Evolutionary conservation across 2,113 vertebrate genomes (phyloP).

Genomic region (Corvus moneduloides): DNA sequence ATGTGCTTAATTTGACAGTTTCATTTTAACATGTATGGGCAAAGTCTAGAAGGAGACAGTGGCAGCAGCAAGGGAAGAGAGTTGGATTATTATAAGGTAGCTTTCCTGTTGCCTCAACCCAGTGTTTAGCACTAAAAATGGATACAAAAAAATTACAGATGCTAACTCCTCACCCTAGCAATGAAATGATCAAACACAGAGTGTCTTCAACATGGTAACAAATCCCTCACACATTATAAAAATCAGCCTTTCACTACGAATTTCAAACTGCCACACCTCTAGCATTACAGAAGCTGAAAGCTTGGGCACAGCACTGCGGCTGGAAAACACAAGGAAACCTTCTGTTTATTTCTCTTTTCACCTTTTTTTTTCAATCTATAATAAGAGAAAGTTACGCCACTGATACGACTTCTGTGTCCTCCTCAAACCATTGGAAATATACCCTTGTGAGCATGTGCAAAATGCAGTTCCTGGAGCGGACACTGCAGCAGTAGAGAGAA

Average conservation of each 20-base stretch:
- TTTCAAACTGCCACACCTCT: neutral
- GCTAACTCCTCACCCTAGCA: neutral
- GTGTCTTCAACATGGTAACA: neutral
- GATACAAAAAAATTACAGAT: neutral
- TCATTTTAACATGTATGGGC: constrained; percentile 55
- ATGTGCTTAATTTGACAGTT: constrained; percentile 64
- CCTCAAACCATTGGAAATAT: neutral
- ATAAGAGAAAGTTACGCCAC: neutral
- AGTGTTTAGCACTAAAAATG: neutral
- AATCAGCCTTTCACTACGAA: neutral
- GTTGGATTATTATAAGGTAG: neutral
- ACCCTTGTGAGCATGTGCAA: neutral
- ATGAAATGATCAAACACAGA: neutral
- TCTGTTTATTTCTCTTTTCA: neutral
- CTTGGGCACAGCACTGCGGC: neutral
- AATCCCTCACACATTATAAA: neutral
- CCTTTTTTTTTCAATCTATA: neutral
- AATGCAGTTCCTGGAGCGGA: neutral
- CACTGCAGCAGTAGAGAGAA: neutral
- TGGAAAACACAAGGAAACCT: neutral
- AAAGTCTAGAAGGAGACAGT: constrained; percentile 19
- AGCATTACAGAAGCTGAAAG: neutral
- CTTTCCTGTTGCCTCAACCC: neutral
- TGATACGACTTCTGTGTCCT: neutral
- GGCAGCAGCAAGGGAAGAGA: constrained; percentile 18